These are phyloP conservation scores for Octomys mimax DNA, from an alignment of 2,797 vertebrate genomes.

Conservation along the genomic window DNA sequence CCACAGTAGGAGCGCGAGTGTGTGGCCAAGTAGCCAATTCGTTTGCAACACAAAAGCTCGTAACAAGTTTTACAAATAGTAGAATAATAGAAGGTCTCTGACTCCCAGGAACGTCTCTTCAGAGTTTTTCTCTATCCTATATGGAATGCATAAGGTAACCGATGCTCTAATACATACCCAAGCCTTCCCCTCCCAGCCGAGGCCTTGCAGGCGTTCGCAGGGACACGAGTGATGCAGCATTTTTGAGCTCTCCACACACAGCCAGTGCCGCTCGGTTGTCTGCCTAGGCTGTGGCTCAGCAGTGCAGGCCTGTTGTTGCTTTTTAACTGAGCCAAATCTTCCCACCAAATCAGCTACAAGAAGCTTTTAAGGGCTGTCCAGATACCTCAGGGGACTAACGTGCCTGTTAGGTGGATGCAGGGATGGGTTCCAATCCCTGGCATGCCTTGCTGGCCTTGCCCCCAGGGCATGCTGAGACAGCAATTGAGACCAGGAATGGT, in stretches of 20 bases:
- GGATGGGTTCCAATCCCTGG: no score
- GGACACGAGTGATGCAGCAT: neutral
- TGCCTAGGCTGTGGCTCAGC: neutral
- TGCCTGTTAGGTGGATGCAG: no score
- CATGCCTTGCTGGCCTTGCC: no score
- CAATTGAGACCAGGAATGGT: no score
- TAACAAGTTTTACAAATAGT: neutral
- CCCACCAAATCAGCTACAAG: neutral
- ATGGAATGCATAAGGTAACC: neutral
- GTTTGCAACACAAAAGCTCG: neutral
- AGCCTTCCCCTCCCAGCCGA: neutral
- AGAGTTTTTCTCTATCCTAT: neutral
- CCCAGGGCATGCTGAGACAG: no score
- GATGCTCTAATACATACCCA: neutral
- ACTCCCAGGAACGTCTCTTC: neutral
- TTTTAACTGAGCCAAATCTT: neutral
- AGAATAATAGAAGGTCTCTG: neutral
- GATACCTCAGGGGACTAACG: no score
- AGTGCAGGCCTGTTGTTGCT: neutral
- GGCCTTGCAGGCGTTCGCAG: neutral
- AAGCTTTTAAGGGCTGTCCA: neutral
- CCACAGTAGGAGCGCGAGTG: neutral
- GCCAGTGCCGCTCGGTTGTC: neutral
- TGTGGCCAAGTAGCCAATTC: neutral
- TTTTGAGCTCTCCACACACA: neutral